phyloP scores from a whole-genome alignment of 2,797 vertebrate genomes.

The Macropus fuliginosus region DNA sequence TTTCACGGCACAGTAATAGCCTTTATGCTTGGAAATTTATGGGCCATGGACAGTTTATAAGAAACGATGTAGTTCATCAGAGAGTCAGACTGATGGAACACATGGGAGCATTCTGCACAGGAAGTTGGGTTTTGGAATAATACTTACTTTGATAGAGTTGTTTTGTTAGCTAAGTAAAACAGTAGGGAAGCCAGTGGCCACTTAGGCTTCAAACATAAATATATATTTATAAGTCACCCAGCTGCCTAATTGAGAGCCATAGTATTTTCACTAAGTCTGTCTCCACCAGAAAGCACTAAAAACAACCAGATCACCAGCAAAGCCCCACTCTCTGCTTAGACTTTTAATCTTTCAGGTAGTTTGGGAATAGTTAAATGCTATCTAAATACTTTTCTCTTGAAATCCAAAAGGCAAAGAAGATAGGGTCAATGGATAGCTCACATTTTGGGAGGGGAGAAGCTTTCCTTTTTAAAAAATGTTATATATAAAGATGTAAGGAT shows the following conservation, averaged over 20 bases:
- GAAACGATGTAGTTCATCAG: slow-evolving; percentile 96
- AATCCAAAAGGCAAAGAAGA: slow-evolving; percentile 42
- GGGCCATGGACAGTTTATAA: slow-evolving; percentile 98
- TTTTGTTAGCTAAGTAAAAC: slow-evolving; percentile 94
- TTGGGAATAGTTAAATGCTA: slow-evolving; percentile 70
- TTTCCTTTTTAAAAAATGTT: slow-evolving; percentile 14
- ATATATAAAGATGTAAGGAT: slow-evolving; percentile 30
- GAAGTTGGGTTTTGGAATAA: slow-evolving; percentile 96
- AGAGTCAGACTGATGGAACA: slow-evolving; percentile 91
- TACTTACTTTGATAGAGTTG: slow-evolving; percentile 94
- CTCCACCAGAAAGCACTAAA: slow-evolving; percentile 81
- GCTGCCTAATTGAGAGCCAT: slow-evolving; percentile 88
- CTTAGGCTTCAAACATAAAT: slow-evolving; percentile 92
- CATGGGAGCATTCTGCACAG: slow-evolving; percentile 92
- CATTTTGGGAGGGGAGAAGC: neutral
- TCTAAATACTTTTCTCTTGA: slow-evolving; percentile 61
- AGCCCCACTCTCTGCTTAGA: slow-evolving; percentile 68
- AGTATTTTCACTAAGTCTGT: slow-evolving; percentile 84
- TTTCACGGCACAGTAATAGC: slow-evolving; percentile 89
- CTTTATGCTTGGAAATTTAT: slow-evolving; percentile 95
- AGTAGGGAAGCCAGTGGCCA: slow-evolving; percentile 93
- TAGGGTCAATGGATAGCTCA: slow-evolving; percentile 10
- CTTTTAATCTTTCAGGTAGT: slow-evolving; percentile 79
- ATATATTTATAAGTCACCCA: slow-evolving; percentile 90
- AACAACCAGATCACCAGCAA: slow-evolving; percentile 78